Percentiles rank a stretch among this genome's conserved stretches.
These are phyloP conservation scores for Ricordea florida DNA, from an alignment of 92 coral and sea anemone genomes.

Conservation along the genomic window DNA sequence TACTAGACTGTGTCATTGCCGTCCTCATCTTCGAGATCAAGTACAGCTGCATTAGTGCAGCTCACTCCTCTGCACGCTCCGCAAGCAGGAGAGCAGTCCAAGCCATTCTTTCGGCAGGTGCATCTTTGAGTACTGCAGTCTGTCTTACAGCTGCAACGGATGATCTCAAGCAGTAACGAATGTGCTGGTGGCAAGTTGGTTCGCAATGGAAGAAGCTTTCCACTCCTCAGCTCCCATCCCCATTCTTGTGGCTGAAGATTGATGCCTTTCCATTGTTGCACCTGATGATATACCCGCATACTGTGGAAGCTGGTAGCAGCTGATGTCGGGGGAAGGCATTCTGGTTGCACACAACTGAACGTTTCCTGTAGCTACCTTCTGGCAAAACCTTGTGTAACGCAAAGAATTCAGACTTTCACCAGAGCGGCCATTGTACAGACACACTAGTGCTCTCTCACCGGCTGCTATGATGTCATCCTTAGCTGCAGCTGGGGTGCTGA, in stretches of 20 bases:
- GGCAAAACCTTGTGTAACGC: constrained; percentile 21
- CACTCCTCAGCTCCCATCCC: constrained; percentile 14
- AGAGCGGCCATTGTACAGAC: constrained; percentile 13
- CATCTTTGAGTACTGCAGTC: constrained; percentile 36
- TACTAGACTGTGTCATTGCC: no score
- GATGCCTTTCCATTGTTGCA: constrained; percentile 27
- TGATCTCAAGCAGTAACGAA: constrained; percentile 29
- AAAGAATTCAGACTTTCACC: constrained; percentile 21
- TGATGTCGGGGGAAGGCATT: constrained; percentile 45
- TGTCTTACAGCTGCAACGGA: constrained; percentile 32
- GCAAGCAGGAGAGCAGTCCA: constrained; percentile 38
- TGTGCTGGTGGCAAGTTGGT: constrained; percentile 40
- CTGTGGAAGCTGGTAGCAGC: constrained; percentile 49
- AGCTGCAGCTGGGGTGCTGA: no score
- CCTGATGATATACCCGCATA: constrained; percentile 25
- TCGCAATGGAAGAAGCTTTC: neutral
- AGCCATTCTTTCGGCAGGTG: constrained; percentile 30
- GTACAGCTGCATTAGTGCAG: constrained; percentile 13
- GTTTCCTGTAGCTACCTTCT: constrained; percentile 44
- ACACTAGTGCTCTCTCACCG: constrained; percentile 12
- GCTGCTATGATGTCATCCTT: no score
- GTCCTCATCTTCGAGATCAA: constrained; percentile 12
- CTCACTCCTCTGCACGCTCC: constrained; percentile 42
- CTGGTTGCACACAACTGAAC: constrained; percentile 36
- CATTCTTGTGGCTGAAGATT: neutral